A percentile compares a stretch with the other conserved stretches of the same genome.
These are phyloP conservation scores for Halcyon senegalensis DNA, from an alignment of 2,113 vertebrate genomes.

Conservation along the genomic window DNA sequence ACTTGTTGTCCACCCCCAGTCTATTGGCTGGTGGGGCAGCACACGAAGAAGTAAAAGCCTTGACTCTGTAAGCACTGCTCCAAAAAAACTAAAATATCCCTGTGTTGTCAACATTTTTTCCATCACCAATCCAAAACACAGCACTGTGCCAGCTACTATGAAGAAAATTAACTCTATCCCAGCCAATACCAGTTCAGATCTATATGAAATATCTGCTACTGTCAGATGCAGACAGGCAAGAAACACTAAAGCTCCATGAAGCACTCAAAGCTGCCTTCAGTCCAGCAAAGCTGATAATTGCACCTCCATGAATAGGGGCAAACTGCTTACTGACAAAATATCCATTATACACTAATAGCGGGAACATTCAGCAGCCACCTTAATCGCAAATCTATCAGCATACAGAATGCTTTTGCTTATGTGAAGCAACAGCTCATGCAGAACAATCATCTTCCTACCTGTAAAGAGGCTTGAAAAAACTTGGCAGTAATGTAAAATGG, in stretches of 20 bases:
- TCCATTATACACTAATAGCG: not conserved
- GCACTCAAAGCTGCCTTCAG: not conserved
- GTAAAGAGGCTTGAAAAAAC: not conserved
- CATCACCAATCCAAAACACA: not conserved
- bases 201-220: not conserved
- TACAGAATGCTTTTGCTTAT: not conserved
- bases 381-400: not conserved
- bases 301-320: not conserved
- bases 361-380: not conserved
- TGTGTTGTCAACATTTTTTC: not conserved
- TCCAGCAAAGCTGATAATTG: not conserved
- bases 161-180: not conserved
- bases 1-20: fast-evolving
- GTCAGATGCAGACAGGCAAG: not conserved
- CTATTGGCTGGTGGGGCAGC: not conserved
- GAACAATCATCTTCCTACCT: not conserved
- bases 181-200: not conserved
- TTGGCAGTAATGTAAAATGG: not conserved
- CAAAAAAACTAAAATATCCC: not conserved
- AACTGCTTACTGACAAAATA: not conserved
- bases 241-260: not conserved
- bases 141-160: fast-evolving
- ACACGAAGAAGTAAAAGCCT: not conserved
- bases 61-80: not conserved
- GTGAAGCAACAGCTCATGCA: not conserved